Evolutionary conservation across 2,797 vertebrate genomes (phyloP).

Genomic region (Macropodus opercularis): DNA sequence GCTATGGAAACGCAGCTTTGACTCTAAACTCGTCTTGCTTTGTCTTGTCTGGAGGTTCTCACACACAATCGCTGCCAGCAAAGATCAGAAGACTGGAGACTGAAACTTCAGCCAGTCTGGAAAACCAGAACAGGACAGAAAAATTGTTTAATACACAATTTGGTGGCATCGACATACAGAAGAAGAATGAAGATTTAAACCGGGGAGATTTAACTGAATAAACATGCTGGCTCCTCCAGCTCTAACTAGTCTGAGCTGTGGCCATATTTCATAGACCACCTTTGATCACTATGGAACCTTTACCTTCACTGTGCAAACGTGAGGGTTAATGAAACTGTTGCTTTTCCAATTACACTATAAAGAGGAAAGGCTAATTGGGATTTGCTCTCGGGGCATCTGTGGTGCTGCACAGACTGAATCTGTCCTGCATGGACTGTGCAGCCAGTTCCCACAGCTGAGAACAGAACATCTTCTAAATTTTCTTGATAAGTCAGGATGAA

Average conservation of each 20-base stretch:
- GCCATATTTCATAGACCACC: slow-evolving; percentile 11
- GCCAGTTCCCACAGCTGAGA: slow-evolving; percentile 2
- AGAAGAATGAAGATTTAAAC: not conserved
- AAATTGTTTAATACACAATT: slow-evolving; percentile 1
- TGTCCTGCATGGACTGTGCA: slow-evolving; percentile 7
- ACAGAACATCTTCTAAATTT: not conserved
- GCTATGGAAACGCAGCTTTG: slow-evolving; percentile 65
- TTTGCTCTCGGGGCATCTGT: slow-evolving; percentile 25
- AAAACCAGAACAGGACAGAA: slow-evolving; percentile 1
- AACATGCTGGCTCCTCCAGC: slow-evolving; percentile 2
- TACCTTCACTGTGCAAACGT: slow-evolving; percentile 22
- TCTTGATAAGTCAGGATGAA: not conserved
- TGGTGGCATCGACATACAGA: not conserved
- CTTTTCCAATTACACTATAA: slow-evolving; percentile 64
- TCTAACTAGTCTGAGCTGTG: slow-evolving; percentile 31
- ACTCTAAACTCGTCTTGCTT: slow-evolving; percentile 58
- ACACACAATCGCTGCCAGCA: slow-evolving; percentile 54
- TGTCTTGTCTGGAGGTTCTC: slow-evolving; percentile 67
- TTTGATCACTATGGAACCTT: slow-evolving; percentile 13
- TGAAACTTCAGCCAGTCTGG: slow-evolving; percentile 29
- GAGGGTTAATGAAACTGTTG: slow-evolving; percentile 65
- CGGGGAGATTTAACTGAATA: not conserved
- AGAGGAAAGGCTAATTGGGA: slow-evolving; percentile 60
- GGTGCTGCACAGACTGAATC: slow-evolving; percentile 16
- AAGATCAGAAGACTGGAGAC: slow-evolving; percentile 33